phyloP scores from a whole-genome alignment of 2,797 vertebrate species.

The Falco rusticolus region DNA sequence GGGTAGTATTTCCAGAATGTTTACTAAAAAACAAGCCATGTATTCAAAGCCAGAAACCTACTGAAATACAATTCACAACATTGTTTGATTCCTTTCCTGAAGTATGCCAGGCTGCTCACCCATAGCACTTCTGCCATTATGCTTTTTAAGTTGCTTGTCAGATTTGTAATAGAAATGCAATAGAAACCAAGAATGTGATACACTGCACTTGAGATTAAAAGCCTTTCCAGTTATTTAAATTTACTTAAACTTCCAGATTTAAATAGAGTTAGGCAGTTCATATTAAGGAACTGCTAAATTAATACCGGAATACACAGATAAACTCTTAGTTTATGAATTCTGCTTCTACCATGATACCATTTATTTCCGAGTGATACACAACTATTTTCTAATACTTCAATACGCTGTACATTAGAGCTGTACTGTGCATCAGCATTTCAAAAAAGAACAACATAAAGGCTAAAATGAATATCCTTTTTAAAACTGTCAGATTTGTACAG shows the following conservation, averaged over 20 bases:
- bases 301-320: background rate
- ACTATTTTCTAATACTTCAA: background rate
- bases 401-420: background rate
- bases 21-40: background rate
- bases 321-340: background rate
- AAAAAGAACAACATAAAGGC: background rate
- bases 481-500: background rate
- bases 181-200: background rate
- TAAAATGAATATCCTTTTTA: background rate
- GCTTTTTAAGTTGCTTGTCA: background rate
- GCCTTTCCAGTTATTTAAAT: background rate
- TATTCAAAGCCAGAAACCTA: background rate
- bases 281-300: background rate
- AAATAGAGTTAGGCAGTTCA: background rate
- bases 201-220: background rate
- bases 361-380: slow-evolving; percentile 8
- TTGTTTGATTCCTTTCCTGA: background rate
- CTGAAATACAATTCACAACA: background rate
- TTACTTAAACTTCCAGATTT: background rate
- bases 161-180: background rate
- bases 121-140: background rate
- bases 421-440: background rate
- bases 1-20: background rate
- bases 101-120: background rate
- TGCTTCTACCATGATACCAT: background rate